A percentile compares a stretch with the other conserved stretches of the same genome.
These are phyloP conservation scores for Beaufortia kweichowensis DNA, from an alignment of 2,113 vertebrate species.

Conservation along the genomic window DNA sequence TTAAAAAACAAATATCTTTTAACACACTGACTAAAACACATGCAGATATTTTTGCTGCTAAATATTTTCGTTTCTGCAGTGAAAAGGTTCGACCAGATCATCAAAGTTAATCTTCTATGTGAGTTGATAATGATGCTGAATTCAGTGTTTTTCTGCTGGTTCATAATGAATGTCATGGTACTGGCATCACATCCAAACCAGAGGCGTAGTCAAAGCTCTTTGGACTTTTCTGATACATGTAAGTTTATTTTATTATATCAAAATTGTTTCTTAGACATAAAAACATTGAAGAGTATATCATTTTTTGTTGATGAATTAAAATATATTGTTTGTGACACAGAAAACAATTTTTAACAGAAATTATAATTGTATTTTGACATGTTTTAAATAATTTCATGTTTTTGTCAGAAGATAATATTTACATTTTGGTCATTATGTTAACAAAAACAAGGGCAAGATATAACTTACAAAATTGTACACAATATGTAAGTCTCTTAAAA, in stretches of 20 bases:
- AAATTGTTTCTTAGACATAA: too few species aligned
- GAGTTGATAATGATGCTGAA: conserved; percentile 59
- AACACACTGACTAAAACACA: not conserved
- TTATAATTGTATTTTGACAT: too few species aligned
- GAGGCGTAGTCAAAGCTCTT: conserved; percentile 53
- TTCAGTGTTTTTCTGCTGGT: conserved; percentile 61
- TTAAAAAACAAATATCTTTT: not conserved
- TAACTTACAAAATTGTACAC: not conserved
- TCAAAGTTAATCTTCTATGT: not conserved
- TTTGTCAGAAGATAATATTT: not conserved
- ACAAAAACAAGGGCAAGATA: not conserved
- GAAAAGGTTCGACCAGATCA: not conserved
- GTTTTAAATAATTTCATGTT: not conserved
- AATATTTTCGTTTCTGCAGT: conserved; percentile 9
- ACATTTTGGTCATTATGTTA: not conserved
- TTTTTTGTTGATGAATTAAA: not conserved
- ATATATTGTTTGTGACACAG: not conserved
- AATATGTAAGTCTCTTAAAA: too few species aligned
- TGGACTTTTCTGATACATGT: conserved; percentile 62
- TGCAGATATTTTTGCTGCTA: too few species aligned
- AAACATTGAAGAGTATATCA: not conserved
- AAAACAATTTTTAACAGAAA: not conserved
- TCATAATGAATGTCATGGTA: conserved; percentile 59
- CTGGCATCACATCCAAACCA: conserved; percentile 50
- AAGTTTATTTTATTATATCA: conserved; percentile 11